phyloP scores from a whole-genome alignment of 1,140 invertebrate species.

The Aphaenogaster floridana region DNA sequence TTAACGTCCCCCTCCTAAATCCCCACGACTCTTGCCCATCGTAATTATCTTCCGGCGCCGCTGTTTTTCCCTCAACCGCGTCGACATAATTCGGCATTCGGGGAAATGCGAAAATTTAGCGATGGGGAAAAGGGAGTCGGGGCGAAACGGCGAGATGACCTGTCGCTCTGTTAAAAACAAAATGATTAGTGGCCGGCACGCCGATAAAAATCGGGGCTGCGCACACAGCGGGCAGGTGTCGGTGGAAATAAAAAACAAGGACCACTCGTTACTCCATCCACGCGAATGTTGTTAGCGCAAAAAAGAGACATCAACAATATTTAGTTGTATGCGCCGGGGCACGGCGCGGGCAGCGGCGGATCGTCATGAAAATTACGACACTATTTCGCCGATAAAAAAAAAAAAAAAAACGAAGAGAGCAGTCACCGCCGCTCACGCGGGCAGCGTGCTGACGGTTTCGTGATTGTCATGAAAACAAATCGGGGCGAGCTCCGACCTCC shows the following conservation, averaged over 20 bases:
- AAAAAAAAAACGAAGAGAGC: conserved; percentile 33
- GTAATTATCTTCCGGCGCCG: too few relatives aligned
- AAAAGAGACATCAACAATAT: conserved; percentile 72
- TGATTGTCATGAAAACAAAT: conserved; percentile 69
- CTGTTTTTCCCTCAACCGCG: not conserved
- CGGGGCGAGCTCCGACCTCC: conserved; percentile 51
- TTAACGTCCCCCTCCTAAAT: not conserved
- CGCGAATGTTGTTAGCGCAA: conserved; percentile 71
- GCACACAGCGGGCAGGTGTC: conserved; percentile 57
- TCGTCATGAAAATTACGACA: conserved; percentile 75
- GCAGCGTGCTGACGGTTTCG: conserved; percentile 57
- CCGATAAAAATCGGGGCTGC: conserved; percentile 68
- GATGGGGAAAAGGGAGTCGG: not conserved
- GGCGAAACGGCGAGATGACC: conserved; percentile 46
- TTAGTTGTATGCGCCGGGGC: conserved; percentile 62
- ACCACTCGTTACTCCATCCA: conserved; percentile 63
- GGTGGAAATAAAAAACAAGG: conserved; percentile 73
- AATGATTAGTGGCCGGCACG: conserved; percentile 61
- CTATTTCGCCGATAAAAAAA: conserved; percentile 59
- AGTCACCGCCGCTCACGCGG: conserved; percentile 27
- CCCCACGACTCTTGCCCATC: not conserved
- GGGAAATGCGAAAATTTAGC: conserved; percentile 43
- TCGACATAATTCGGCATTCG: not conserved
- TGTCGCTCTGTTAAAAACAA: conserved; percentile 57
- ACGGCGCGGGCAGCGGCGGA: conserved; percentile 51